Conservation (phyloP, 2,797 vertebrate species). For the Naso thynnoides region DNA sequence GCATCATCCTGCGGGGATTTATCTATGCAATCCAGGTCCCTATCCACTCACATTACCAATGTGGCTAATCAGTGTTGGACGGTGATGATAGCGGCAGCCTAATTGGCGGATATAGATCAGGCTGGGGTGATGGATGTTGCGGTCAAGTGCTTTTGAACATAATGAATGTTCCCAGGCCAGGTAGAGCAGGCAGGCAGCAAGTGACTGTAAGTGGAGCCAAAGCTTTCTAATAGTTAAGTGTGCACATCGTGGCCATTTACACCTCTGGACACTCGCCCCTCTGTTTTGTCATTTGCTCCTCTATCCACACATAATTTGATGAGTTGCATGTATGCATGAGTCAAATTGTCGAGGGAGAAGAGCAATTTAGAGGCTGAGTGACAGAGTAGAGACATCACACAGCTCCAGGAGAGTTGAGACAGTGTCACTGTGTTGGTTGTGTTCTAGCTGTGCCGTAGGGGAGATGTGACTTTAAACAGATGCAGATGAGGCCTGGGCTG, state of each 20-base stretch:
- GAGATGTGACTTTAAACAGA: constrained; percentile 57
- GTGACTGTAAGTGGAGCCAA: constrained; percentile 62
- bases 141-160: constrained; percentile 67
- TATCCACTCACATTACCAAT: constrained; percentile 54
- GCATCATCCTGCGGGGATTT: constrained; percentile 33
- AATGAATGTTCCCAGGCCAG: constrained; percentile 70
- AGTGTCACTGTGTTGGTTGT: constrained; percentile 18
- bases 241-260: constrained; percentile 7
- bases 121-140: constrained; percentile 71
- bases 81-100: constrained; percentile 61
- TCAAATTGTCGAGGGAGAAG: constrained; percentile 19
- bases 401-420: constrained; percentile 24
- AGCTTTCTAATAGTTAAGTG: constrained; percentile 50
- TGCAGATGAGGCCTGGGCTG: constrained; percentile 51
- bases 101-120: constrained; percentile 74
- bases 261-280: constrained; percentile 23
- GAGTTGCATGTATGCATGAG: constrained; percentile 34
- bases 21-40: constrained; percentile 49
- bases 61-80: constrained; percentile 66
- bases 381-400: constrained; percentile 25
- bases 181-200: constrained; percentile 65
- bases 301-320: constrained; percentile 24
- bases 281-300: constrained; percentile 11
- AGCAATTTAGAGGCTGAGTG: constrained; percentile 24
- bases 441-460: constrained; percentile 26